Conservation (phyloP, 2,113 vertebrate species). For the Halichoeres trimaculatus region DNA sequence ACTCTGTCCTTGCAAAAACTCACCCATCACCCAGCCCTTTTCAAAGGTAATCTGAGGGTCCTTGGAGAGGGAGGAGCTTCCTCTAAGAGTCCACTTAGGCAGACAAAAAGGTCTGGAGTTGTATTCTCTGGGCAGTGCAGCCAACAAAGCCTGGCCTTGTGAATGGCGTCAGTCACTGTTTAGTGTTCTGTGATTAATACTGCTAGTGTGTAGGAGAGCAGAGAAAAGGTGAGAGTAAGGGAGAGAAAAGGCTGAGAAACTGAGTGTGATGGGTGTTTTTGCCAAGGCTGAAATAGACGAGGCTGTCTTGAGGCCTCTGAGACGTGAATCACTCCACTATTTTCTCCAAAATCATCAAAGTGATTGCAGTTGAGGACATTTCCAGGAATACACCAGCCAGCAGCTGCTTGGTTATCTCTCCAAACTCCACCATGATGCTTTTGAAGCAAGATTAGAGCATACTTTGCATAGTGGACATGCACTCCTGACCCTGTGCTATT, state of each 20-base stretch:
- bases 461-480: conserved; percentile 61
- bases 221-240: conserved; percentile 57
- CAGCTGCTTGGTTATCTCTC: conserved; percentile 54
- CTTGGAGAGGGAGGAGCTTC: conserved; percentile 81
- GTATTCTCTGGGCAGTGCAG: conserved; percentile 86
- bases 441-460: conserved; percentile 62
- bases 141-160: conserved; percentile 83
- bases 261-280: conserved; percentile 29
- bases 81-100: conserved; percentile 89
- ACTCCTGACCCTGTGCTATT: conserved; percentile 71
- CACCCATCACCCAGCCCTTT: conserved; percentile 80
- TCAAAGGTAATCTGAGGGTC: conserved; percentile 83
- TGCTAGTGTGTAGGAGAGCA: conserved; percentile 65
- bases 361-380: conserved; percentile 13
- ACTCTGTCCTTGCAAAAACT: conserved; percentile 46
- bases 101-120: conserved; percentile 87
- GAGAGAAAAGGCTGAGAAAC: conserved; percentile 25
- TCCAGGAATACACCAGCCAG: conserved; percentile 31
- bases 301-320: conserved; percentile 20
- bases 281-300: conserved; percentile 12
- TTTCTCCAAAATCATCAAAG: conserved; percentile 11
- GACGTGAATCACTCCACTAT: neutral
- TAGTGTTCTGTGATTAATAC: conserved; percentile 91
- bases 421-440: conserved; percentile 30
- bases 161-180: conserved; percentile 90